Conservation (phyloP, 2,797 vertebrate genomes). For the Pyrocephalus nanus region DNA sequence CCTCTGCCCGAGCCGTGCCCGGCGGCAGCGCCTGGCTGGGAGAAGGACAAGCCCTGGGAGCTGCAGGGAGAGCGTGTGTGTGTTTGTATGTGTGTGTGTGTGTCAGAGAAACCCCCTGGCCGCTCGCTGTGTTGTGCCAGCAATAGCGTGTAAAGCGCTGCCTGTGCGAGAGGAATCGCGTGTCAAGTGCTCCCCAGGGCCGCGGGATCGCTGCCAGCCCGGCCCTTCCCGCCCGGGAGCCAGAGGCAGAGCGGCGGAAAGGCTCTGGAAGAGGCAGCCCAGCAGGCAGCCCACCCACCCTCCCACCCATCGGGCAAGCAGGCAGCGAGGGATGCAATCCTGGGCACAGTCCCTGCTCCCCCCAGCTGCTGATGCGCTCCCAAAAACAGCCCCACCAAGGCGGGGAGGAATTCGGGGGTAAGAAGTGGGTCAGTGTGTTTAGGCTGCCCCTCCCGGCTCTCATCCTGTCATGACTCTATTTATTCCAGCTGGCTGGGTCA, state of each 20-base stretch:
- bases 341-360: neutral
- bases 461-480: fast-evolving
- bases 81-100: too few species aligned
- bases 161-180: constrained; percentile 35
- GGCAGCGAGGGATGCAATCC: neutral
- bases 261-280: neutral
- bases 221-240: fast-evolving
- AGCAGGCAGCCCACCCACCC: neutral
- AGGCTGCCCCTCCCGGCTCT: neutral
- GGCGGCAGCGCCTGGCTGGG: neutral
- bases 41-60: neutral
- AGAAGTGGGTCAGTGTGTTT: neutral
- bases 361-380: fast-evolving
- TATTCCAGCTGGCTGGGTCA: neutral
- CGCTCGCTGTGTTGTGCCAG: constrained; percentile 57
- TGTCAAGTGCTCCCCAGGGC: constrained; percentile 67
- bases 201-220: neutral
- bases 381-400: fast-evolving
- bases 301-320: neutral
- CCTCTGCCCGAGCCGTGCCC: neutral
- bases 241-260: neutral
- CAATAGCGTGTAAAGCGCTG: constrained; percentile 66
- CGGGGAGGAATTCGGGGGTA: fast-evolving
- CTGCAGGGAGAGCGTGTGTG: neutral
- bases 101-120: neutral